A percentile compares a stretch with the other conserved stretches of the same genome.
Conservation (phyloP, 2,797 vertebrate species). For the Graptemys geographica region DNA sequence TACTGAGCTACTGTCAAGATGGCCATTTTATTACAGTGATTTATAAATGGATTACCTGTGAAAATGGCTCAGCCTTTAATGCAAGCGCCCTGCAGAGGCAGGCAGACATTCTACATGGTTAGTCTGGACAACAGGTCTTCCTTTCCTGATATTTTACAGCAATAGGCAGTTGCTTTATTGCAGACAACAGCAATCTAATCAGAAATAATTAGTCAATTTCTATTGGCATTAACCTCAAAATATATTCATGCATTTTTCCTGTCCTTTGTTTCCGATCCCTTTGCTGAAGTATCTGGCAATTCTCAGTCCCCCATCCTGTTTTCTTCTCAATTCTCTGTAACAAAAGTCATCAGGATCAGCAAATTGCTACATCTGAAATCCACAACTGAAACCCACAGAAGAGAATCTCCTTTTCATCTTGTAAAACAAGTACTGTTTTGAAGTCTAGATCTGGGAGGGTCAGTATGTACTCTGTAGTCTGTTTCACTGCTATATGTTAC, state of each 20-base stretch:
- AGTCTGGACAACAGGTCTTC: slow-evolving; percentile 34
- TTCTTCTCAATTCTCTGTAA: slow-evolving; percentile 28
- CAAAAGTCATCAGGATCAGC: background rate
- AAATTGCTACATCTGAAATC: slow-evolving; percentile 6
- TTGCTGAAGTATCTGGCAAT: background rate
- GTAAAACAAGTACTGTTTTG: background rate
- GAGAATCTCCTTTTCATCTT: slow-evolving; percentile 14
- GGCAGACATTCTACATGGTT: slow-evolving; percentile 21
- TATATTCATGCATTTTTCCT: background rate
- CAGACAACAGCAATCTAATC: slow-evolving; percentile 16
- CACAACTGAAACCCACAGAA: background rate
- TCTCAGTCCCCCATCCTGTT: background rate
- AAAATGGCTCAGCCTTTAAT: slow-evolving; percentile 65
- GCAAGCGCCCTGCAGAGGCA: slow-evolving; percentile 4
- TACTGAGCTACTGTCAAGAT: slow-evolving; percentile 58
- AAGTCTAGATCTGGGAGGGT: background rate
- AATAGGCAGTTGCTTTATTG: slow-evolving; percentile 21
- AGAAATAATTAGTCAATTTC: slow-evolving; percentile 23
- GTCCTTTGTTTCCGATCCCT: background rate
- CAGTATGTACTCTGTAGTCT: background rate
- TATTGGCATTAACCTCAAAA: background rate
- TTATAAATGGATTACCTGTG: slow-evolving; percentile 69
- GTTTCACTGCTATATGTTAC: background rate
- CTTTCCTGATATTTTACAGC: slow-evolving; percentile 25
- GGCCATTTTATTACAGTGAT: slow-evolving; percentile 61